Evolutionary conservation across 2,113 vertebrate genomes (phyloP).

Genomic region (Bubalus kerabau): DNA sequence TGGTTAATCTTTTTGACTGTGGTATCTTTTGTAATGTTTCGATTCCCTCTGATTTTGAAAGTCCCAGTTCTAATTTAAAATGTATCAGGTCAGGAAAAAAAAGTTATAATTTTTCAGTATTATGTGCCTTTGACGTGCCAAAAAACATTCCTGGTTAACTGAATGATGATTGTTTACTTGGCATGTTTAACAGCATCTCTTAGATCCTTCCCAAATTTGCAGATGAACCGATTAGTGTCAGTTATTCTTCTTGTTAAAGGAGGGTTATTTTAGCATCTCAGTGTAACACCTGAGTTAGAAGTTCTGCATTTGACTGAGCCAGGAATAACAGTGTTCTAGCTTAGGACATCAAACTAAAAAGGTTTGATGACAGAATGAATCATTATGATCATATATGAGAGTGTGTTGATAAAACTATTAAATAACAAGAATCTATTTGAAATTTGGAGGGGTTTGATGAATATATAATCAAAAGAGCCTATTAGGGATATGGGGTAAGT

Average conservation of each 20-base stretch:
- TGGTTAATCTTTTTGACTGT: neutral
- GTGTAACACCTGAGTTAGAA: neutral
- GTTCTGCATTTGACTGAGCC: neutral
- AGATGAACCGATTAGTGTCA: neutral
- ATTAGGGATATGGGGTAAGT: neutral
- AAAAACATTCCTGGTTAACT: neutral
- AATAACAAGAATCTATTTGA: neutral
- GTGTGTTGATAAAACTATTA: neutral
- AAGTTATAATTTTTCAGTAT: neutral
- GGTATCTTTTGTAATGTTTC: neutral
- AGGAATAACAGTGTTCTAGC: neutral
- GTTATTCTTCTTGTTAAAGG: neutral
- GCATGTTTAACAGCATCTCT: neutral
- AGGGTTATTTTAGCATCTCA: neutral
- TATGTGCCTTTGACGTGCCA: neutral
- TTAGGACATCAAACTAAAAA: neutral
- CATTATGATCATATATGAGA: neutral
- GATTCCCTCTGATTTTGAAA: neutral
- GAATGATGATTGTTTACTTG: neutral
- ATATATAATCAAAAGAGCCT: neutral
- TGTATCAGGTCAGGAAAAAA: neutral
- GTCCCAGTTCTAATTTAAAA: neutral
- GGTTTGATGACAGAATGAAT: neutral
- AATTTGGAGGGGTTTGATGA: neutral
- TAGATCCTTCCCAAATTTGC: neutral